These are phyloP conservation scores for Limnothrissa miodon DNA, from an alignment of 2,113 vertebrate species.

Conservation along the genomic window DNA sequence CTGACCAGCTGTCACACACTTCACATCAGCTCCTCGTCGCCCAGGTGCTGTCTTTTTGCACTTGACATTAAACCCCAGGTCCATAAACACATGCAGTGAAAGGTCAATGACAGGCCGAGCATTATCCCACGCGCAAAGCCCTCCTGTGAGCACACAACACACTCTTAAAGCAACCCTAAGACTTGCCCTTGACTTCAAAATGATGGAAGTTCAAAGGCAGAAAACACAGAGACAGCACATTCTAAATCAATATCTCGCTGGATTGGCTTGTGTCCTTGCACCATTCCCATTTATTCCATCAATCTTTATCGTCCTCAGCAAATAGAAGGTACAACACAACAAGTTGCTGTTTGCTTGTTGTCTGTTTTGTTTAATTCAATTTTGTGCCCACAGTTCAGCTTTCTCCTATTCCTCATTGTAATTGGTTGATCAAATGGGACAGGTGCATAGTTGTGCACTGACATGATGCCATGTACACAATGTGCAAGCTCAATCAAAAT, in stretches of 20 bases:
- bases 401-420: neutral
- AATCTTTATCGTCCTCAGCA: neutral
- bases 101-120: neutral
- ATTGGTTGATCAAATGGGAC: neutral
- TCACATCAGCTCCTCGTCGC: neutral
- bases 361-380: neutral
- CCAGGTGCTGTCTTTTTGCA: neutral
- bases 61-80: slow-evolving; percentile 4
- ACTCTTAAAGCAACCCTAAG: neutral
- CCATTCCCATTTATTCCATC: neutral
- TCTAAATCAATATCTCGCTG: no score
- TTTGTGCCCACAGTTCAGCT: neutral
- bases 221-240: no score
- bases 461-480: neutral
- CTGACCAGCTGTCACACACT: neutral
- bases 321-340: neutral
- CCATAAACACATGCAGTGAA: neutral
- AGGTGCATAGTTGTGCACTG: neutral
- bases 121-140: neutral
- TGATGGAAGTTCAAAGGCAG: no score
- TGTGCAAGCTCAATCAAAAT: neutral
- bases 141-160: neutral
- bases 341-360: neutral
- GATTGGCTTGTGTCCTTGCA: no score
- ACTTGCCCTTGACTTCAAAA: neutral